Evolutionary conservation across 2,113 vertebrate genomes (phyloP).

Genomic region (Osmerus mordax): DNA sequence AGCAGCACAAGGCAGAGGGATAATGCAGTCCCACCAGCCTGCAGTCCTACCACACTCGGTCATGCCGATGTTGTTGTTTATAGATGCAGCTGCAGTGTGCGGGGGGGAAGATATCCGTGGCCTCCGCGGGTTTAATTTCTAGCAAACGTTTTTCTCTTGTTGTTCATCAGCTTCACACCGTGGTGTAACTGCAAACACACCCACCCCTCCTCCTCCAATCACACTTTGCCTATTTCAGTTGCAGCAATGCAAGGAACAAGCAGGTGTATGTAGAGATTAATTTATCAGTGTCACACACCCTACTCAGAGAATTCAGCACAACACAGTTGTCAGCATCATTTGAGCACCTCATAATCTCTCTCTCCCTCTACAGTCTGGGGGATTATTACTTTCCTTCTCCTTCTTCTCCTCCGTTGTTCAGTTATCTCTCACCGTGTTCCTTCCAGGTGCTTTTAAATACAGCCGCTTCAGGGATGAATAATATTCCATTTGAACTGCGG

Average conservation of each 20-base stretch:
- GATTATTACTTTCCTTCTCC: not conserved
- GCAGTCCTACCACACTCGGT: not conserved
- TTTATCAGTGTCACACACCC: constrained; percentile 63
- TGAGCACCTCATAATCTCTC: constrained; percentile 53
- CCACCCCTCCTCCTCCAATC: no score
- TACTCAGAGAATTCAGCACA: constrained; percentile 39
- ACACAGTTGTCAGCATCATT: constrained; percentile 67
- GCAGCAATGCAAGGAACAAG: constrained; percentile 5
- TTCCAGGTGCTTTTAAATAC: no score
- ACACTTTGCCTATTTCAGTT: no score
- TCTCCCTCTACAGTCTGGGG: not conserved
- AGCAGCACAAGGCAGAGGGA: not conserved
- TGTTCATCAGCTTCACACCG: constrained; percentile 46
- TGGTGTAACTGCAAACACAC: not conserved
- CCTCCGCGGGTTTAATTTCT: constrained; percentile 47
- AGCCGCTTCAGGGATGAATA: not conserved
- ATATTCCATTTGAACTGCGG: constrained; percentile 36
- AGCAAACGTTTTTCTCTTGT: constrained; percentile 32
- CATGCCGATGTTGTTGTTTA: constrained; percentile 42
- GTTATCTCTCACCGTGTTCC: not conserved
- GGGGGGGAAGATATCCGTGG: constrained; percentile 46
- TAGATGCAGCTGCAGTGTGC: constrained; percentile 49
- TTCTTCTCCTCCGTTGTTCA: not conserved
- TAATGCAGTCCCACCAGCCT: not conserved
- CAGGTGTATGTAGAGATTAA: constrained; percentile 45